Conservation (phyloP, 2,797 vertebrate genomes). For the Phataginus tricuspis region DNA sequence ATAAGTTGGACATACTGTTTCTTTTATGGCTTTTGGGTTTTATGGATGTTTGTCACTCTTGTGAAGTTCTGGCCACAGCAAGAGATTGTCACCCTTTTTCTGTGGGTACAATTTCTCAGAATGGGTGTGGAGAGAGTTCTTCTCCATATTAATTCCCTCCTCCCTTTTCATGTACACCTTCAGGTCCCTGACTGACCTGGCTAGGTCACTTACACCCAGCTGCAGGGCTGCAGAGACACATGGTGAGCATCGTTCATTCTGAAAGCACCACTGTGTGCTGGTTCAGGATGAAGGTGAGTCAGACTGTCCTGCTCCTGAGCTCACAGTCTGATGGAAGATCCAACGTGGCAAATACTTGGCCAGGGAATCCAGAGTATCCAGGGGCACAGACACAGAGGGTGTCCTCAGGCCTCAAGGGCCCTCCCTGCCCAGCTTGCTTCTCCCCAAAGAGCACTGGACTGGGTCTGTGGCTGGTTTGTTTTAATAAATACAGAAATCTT, state of each 20-base stretch:
- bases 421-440: not conserved
- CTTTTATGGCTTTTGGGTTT: not conserved
- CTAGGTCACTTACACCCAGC: not conserved
- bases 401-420: not conserved
- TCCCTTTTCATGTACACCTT: not conserved
- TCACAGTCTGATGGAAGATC: not conserved
- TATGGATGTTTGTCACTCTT: not conserved
- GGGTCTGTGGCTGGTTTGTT: not conserved
- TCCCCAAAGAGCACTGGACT: not conserved
- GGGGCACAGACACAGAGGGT: not conserved
- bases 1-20: not conserved
- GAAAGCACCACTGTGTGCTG: not conserved
- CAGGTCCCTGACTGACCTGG: no score
- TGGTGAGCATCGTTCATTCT: not conserved
- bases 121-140: not conserved
- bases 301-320: not conserved
- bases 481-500: not conserved
- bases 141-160: not conserved
- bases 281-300: not conserved
- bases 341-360: accelerated
- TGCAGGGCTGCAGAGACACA: accelerated
- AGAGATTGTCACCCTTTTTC: not conserved
- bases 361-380: no score
- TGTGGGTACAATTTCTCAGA: not conserved
- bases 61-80: not conserved